Evolutionary conservation across 2,113 vertebrate genomes (phyloP).

Genomic region (Syrmaticus mikado): DNA sequence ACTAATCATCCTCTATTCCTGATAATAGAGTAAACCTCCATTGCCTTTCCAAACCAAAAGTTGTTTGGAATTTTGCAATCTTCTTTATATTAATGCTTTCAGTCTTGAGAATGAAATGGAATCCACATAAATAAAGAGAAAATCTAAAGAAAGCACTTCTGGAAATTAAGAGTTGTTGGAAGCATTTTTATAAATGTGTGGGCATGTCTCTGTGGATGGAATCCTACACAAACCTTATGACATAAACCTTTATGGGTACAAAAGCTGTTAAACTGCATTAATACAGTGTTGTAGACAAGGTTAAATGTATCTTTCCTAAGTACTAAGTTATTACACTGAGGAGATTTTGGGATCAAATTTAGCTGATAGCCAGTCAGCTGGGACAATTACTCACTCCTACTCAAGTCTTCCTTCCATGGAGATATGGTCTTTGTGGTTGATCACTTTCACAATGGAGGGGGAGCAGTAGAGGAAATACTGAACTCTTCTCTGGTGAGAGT

Average conservation of each 20-base stretch:
- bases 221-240: not conserved
- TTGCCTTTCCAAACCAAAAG: slow-evolving; percentile 14
- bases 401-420: not conserved
- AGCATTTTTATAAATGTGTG: not conserved
- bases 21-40: not conserved
- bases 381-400: not conserved
- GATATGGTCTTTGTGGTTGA: accelerated
- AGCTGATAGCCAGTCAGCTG: not conserved
- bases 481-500: not conserved
- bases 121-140: not conserved
- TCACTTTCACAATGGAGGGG: not conserved
- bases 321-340: not conserved
- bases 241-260: not conserved
- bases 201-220: not conserved
- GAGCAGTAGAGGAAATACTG: not conserved
- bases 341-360: not conserved
- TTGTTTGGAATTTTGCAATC: not conserved
- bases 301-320: not conserved
- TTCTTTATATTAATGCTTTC: not conserved
- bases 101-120: not conserved
- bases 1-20: not conserved
- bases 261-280: not conserved
- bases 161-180: not conserved
- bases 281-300: not conserved
- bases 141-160: not conserved